These are phyloP conservation scores for Colistium nudipinnis DNA, from an alignment of 2,113 vertebrate genomes.

Conservation along the genomic window DNA sequence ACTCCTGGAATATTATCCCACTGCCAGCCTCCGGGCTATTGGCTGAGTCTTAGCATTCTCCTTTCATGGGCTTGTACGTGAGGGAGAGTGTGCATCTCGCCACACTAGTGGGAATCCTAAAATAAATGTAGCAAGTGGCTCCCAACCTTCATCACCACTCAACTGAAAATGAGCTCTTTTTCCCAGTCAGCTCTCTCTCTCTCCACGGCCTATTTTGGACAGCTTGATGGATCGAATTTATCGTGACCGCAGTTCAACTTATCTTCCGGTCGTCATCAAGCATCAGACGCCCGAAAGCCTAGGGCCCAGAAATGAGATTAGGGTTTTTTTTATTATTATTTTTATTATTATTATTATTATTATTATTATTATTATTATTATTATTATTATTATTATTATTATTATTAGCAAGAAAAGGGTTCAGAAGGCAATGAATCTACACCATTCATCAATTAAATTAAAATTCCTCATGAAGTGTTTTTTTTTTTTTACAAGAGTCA, in stretches of 20 bases:
- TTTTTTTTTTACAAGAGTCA: constrained; percentile 46
- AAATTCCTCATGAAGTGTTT: constrained; percentile 53
- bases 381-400: too few species aligned
- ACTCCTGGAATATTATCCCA: constrained; percentile 83
- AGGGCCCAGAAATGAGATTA: constrained; percentile 4
- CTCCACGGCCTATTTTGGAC: constrained; percentile 76
- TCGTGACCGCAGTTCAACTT: constrained; percentile 69
- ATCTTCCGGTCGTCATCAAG: constrained; percentile 50
- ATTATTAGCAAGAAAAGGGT: too few species aligned
- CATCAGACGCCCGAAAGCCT: constrained; percentile 16
- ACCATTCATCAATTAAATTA: constrained; percentile 38
- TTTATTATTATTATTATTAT: neutral
- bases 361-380: too few species aligned
- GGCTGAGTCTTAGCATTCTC: constrained; percentile 80
- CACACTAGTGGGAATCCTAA: constrained; percentile 83
- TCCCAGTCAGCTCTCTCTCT: constrained; percentile 79
- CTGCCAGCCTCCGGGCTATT: constrained; percentile 74
- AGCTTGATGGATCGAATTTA: constrained; percentile 74
- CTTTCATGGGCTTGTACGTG: constrained; percentile 82
- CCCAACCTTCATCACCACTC: constrained; percentile 78
- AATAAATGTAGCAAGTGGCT: constrained; percentile 84
- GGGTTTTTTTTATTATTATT: neutral
- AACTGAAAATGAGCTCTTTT: constrained; percentile 81
- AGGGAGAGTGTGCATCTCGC: constrained; percentile 77
- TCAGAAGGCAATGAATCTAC: constrained; percentile 21